Percentiles rank a stretch among this genome's conserved stretches.
Evolutionary conservation across 1,140 invertebrate genomes (phyloP).

Genomic region (Antheraea mylitta): DNA sequence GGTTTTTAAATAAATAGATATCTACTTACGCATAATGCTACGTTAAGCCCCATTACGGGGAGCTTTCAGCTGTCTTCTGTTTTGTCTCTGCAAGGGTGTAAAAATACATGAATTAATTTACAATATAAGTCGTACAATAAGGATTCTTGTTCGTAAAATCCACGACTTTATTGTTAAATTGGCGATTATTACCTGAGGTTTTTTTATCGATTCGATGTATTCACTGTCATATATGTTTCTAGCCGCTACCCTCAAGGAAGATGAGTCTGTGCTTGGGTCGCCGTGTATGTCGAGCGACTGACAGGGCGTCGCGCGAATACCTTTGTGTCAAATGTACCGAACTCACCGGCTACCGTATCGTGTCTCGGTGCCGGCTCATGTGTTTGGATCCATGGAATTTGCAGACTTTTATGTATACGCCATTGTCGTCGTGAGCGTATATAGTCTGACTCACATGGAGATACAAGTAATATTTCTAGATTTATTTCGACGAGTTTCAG

Average conservation of each 20-base stretch:
- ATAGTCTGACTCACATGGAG: not conserved
- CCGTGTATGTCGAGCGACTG: conserved; percentile 58
- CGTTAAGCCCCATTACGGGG: conserved; percentile 61
- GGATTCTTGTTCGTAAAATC: too few species aligned
- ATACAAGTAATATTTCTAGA: not conserved
- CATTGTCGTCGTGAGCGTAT: not conserved
- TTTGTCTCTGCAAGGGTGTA: not conserved
- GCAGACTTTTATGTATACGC: not conserved
- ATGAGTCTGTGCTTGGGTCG: conserved; percentile 46
- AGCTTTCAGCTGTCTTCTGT: conserved; percentile 16
- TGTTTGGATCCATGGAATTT: not conserved
- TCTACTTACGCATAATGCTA: conserved; percentile 52
- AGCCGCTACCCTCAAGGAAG: conserved; percentile 9
- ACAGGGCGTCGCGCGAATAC: conserved; percentile 47
- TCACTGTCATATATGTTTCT: not conserved
- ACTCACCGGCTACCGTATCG: conserved; percentile 53
- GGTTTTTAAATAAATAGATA: not conserved
- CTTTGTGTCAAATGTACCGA: conserved; percentile 68
- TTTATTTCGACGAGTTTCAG: not conserved
- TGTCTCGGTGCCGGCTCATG: conserved; percentile 35
- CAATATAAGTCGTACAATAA: not conserved
- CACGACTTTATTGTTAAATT: not conserved
- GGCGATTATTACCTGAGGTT: not conserved
- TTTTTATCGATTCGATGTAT: not conserved
- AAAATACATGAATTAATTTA: not conserved